Evolutionary conservation across 2,113 vertebrate species (phyloP), one percentile per base, ranked within the genome.

Genomic region (Rhinolophus ferrumequinum): DNA sequence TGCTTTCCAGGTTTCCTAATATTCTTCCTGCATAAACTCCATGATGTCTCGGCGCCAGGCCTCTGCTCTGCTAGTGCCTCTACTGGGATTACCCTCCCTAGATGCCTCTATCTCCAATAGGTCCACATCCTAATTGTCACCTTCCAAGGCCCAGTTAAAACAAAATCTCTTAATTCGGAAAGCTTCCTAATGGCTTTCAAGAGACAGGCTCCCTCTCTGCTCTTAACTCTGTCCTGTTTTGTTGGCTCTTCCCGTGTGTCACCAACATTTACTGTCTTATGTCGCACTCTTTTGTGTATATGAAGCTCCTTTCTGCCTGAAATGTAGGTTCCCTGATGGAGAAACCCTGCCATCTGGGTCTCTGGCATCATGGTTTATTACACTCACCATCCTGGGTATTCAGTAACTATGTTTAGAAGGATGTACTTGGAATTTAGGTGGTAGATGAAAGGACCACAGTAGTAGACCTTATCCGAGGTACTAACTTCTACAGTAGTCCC

Each of bases 211-310:
- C 6, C 52, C 38, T n/a, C 67, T 26, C 21, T 2, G 1, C 41
- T 64, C 15, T 58, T 41, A 67, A 21, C 38, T 70, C 80, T 73
- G 44, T 35, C 26, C 33, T 38, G 35, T 44, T 56, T 44, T 35
- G 19, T 33, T 30, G 44, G 35, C 28, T 81, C 18, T 66, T 58
- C 14, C 3, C 0, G 0, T 4, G 6, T 5, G 7, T 52, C 70
- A n/a, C n/a, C 14, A 38, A 47, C 41, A 12, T 22, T n/a, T 50
- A 3, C 54, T 60, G n/a, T 22, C 33, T 79, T 5, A 8, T 33
- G 4, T 2, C 0, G 0, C 24, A 16, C 8, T 16, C 62, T 30
- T 44, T 19, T 5, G n/a, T 14, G 60, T 7, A 35, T 3, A 10
- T 3, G 2, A 21, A 56, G 24, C 26, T 44, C 28, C 22, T 52